Conservation (phyloP, 2,797 vertebrate genomes). For the Centropyge bicolor region DNA sequence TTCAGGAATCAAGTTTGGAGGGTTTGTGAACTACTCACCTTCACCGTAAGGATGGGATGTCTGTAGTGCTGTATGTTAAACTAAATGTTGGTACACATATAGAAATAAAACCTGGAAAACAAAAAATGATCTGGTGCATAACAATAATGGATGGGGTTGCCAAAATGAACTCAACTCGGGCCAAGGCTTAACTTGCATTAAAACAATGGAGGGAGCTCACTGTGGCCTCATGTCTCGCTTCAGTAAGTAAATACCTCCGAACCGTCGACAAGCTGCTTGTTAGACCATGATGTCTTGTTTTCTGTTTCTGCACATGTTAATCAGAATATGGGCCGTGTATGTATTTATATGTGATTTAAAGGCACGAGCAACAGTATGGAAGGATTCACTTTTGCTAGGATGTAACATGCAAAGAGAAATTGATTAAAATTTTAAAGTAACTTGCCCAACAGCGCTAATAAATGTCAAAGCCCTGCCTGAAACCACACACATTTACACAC, state of each 20-base stretch:
- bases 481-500: conserved; percentile 11
- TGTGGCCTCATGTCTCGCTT: neutral
- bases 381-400: neutral
- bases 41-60: neutral
- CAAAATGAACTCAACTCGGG: neutral
- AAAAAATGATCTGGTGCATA: neutral
- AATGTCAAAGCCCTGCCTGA: neutral
- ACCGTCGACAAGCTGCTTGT: neutral
- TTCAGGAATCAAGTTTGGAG: neutral
- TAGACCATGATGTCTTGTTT: neutral
- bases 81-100: neutral
- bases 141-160: neutral
- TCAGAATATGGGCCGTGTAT: neutral
- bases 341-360: neutral
- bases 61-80: neutral
- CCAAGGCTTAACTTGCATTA: neutral
- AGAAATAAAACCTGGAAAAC: conserved; percentile 3
- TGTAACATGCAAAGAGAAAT: neutral
- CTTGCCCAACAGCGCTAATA: neutral
- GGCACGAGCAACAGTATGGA: neutral
- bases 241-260: neutral
- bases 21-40: neutral
- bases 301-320: neutral
- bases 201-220: neutral
- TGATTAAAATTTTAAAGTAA: neutral